Base-by-base conservation (phyloP, 2,113 vertebrate genomes). In the Sula dactylatra region DNA sequence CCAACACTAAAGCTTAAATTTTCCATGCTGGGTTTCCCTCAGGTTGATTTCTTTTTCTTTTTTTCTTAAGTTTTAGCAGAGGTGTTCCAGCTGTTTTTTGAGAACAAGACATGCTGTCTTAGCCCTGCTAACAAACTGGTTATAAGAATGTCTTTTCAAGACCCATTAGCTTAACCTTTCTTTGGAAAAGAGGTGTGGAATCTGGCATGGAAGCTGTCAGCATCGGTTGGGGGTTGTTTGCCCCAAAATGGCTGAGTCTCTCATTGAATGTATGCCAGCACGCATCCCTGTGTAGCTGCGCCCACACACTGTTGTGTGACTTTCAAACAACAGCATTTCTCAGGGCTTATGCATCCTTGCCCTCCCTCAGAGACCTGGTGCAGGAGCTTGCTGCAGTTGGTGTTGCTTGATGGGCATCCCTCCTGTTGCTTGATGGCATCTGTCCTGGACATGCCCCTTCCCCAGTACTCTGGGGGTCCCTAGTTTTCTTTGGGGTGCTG, bases 11-110 rank as follows among this genome's bases (percentile, higher is more conserved):
- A 18, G 81, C 89, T 71, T 67, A 70, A 71, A 95, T 97, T 96
- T 91, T 91, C 94, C 89, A 91, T 84, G 95, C 95, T 97, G 96
- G 47, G 86, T 92, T 91, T 84, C 91, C 93, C 89, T 84, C 89
- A 40, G 86, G 94, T 95, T 95, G 69, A 38, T 97, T 95, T 55
- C 27, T 84, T 91, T 86, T 70, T 61, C 45, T 88, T 47, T 76
- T 84, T 94, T 69, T 7, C 80, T 67, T 24, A 18, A 93, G 72
- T 94, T 96, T 66, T n/a, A 86, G 91, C 47, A 3, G 65, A 92
- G 80, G 88, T 86, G 76, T 62, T 97, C 95, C 88, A 96, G 93
- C 96, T 96, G 91, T 34, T 78, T 94, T 77, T 36, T 79, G 86
- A 92, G 95, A 86, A 94, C 88, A 88, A 55, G 83, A 34, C 14